Evolutionary conservation across 1,140 invertebrate genomes (phyloP), one percentile per base, ranked within the genome.

Genomic region (Agrypnia vestita): DNA sequence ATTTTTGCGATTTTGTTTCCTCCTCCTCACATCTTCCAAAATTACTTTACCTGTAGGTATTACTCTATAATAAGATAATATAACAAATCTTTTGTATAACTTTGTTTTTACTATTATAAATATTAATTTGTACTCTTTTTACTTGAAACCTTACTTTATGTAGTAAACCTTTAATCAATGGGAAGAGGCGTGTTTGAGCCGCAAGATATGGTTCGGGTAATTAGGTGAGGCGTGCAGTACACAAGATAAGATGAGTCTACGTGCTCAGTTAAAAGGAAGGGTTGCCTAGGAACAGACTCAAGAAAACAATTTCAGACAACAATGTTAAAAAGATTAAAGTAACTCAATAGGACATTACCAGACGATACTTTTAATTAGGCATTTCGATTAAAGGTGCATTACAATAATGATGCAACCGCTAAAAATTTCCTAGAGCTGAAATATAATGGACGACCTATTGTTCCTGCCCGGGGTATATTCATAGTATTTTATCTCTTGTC

Each of bases 221-320:
- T 77, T 77, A 77, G 47, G 59, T 67, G 49, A 77, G 61, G 75
- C 75, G 75, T 77, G 75, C 75, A 51, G 17, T 17, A 17, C 12
- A 11, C 19, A 21, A 77, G 75, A 77, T 77, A 77, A 77, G 75
- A 67, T 67, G 47, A 49, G 61, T 61, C 62, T 77, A 67, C 75
- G 75, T 69, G 73, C 55, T 21, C 15, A 15, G 56, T 62, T 17
- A 9, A 25, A 21, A 21, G 17, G 49, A 71, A 71, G 46, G 67
- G 47, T 17, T 10, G n/a, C 6, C 11, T 4, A 64, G 61, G 12
- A 4, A 35, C 25, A 3, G 25, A 64, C 19, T 35, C 15, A 67
- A 44, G 64, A 19, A 51, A 71, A 25, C 25, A 71, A 71, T 35
- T 21, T 49, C 15, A 10, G 15, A 25, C 67, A 35, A 35, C n/a